Evolutionary conservation across 1,140 invertebrate species (phyloP).

Genomic region (Drosophila lini): DNA sequence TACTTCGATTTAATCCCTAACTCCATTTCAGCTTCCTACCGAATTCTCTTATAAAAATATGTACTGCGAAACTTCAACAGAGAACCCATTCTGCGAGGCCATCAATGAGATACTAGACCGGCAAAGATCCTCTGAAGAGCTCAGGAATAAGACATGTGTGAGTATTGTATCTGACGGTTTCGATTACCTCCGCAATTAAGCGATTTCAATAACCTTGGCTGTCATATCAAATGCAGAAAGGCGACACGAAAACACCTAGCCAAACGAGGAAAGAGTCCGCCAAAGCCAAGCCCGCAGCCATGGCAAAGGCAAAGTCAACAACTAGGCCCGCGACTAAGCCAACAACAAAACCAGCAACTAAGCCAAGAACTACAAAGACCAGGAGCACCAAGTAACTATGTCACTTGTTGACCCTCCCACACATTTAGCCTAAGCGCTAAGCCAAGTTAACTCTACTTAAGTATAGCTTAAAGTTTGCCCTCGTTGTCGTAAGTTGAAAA

Average conservation of each 20-base stretch:
- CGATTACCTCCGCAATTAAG: conserved; percentile 20
- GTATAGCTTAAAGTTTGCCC: conserved; percentile 47
- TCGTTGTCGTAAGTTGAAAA: conserved; percentile 30
- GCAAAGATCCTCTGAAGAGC: background rate
- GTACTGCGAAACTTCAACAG: conserved; percentile 25
- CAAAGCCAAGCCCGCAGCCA: conserved; percentile 27
- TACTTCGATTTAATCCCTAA: background rate
- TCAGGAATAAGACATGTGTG: conserved; percentile 14
- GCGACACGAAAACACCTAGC: conserved; percentile 47
- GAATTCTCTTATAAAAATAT: conserved; percentile 56
- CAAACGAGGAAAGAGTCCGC: conserved; percentile 14
- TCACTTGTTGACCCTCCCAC: conserved; percentile 46
- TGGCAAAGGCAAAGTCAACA: conserved; percentile 31
- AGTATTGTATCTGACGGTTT: conserved; percentile 28
- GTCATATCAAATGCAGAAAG: conserved; percentile 45
- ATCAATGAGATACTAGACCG: conserved; percentile 35
- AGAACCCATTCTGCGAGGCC: conserved; percentile 63
- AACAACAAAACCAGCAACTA: conserved; percentile 14
- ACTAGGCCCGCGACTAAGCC: conserved; percentile 8
- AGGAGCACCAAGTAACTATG: conserved; percentile 35
- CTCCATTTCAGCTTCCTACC: conserved; percentile 19
- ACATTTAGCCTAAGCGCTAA: conserved; percentile 47
- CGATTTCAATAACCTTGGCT: conserved; percentile 42
- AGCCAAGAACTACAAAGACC: conserved; percentile 22
- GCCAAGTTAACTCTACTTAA: conserved; percentile 52